Evolutionary conservation across 2,797 vertebrate species (phyloP).

Genomic region (Salmo trutta): DNA sequence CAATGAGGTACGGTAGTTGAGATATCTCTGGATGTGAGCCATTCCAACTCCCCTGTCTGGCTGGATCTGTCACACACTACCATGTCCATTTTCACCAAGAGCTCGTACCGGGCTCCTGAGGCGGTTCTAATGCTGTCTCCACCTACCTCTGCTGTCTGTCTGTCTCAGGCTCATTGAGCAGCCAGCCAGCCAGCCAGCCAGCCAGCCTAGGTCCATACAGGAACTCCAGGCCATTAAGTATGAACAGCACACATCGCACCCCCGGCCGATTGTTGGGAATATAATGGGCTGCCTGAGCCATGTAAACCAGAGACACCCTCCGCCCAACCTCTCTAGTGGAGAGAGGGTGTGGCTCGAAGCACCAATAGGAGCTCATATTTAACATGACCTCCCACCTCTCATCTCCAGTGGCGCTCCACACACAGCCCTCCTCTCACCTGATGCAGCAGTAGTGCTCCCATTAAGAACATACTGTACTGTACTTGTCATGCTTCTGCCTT

Average conservation of each 20-base stretch:
- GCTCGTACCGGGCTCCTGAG: slow-evolving; percentile 35
- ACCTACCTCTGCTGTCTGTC: slow-evolving; percentile 16
- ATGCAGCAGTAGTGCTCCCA: not conserved
- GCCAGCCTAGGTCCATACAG: slow-evolving; percentile 42
- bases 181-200: slow-evolving; percentile 22
- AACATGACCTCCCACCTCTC: slow-evolving; percentile 48
- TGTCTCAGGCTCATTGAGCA: slow-evolving; percentile 69
- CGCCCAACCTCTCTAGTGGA: slow-evolving; percentile 59
- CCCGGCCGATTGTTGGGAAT: slow-evolving; percentile 68
- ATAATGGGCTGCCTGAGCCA: slow-evolving; percentile 75
- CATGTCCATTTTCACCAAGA: slow-evolving; percentile 21
- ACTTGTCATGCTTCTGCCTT: not conserved
- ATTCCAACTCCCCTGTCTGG: slow-evolving; percentile 23
- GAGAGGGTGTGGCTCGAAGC: not conserved
- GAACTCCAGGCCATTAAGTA: slow-evolving; percentile 60
- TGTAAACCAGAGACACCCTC: slow-evolving; percentile 68
- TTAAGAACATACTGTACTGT: not conserved
- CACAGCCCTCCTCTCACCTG: not conserved
- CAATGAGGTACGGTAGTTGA: not conserved
- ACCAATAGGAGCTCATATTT: slow-evolving; percentile 54
- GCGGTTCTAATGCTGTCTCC: slow-evolving; percentile 27
- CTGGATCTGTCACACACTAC: slow-evolving; percentile 1
- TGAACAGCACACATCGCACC: slow-evolving; percentile 47
- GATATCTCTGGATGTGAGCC: not conserved
- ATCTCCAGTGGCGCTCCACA: too few relatives aligned